phyloP scores from a whole-genome alignment of 2,797 vertebrate species.

The Etheostoma perlongum region DNA sequence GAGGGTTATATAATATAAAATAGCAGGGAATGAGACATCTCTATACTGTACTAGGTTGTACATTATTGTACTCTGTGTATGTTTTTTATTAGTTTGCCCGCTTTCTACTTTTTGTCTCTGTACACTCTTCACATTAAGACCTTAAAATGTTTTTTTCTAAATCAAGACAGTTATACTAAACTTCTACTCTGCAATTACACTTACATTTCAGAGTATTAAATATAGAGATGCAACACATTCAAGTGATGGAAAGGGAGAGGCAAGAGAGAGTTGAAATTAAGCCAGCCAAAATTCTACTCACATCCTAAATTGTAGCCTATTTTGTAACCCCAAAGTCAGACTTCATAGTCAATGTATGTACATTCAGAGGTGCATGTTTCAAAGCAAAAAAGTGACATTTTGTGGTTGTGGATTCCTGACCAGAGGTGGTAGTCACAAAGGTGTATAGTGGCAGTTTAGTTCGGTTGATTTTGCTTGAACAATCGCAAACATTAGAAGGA shows the following conservation, averaged over 20 bases:
- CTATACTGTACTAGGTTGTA: neutral
- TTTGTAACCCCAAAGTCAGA: neutral
- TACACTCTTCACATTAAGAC: neutral
- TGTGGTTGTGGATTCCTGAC: conserved; percentile 3
- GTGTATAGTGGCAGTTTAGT: neutral
- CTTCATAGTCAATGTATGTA: neutral
- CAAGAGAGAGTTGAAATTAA: neutral
- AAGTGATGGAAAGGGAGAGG: neutral
- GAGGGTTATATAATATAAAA: neutral
- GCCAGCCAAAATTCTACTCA: neutral
- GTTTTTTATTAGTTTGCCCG: neutral
- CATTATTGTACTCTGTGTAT: neutral
- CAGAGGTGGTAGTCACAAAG: neutral
- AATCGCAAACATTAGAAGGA: neutral
- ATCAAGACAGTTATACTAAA: conserved; percentile 2
- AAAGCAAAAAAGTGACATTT: conserved; percentile 10
- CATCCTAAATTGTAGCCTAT: neutral
- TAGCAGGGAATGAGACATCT: neutral
- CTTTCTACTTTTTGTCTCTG: neutral
- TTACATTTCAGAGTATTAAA: neutral
- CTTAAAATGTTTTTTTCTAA: neutral
- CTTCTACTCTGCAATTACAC: neutral
- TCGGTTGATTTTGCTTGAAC: conserved; percentile 1
- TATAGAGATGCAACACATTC: neutral
- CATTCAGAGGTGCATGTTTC: neutral